phyloP scores from a whole-genome alignment of 2,113 vertebrate genomes.

The Rhabdornis inornatus region DNA sequence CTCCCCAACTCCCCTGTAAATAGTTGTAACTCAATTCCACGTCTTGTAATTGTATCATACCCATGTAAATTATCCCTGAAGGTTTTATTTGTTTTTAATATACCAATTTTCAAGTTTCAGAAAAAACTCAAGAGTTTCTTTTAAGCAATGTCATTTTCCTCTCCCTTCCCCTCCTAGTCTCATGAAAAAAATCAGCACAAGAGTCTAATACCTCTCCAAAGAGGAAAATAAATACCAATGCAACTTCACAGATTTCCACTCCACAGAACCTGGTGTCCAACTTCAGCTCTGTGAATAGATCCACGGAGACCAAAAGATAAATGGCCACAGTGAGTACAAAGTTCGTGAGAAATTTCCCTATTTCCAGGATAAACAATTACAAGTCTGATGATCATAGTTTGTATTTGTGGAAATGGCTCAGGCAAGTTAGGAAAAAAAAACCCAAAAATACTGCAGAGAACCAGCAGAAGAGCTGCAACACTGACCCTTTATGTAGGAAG shows the following conservation, averaged over 20 bases:
- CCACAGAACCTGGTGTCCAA: background rate
- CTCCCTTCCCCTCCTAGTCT: background rate
- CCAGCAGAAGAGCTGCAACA: background rate
- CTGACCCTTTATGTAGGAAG: background rate
- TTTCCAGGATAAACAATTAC: background rate
- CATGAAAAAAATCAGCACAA: background rate
- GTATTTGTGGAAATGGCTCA: background rate
- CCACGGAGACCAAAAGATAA: background rate
- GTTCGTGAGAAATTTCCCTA: background rate
- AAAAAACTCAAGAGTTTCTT: background rate
- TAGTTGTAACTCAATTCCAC: background rate
- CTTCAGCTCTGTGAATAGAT: background rate
- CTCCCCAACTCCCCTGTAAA: background rate
- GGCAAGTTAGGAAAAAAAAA: background rate
- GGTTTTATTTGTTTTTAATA: slow-evolving; percentile 13
- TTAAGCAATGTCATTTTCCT: background rate
- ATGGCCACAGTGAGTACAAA: background rate
- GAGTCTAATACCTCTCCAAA: background rate
- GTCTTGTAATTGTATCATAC: background rate
- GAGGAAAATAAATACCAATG: background rate
- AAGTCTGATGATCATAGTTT: background rate
- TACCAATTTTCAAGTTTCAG: background rate
- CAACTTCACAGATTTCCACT: background rate
- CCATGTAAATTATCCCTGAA: background rate
- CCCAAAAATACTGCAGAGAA: background rate